Conservation (phyloP, 1,140 invertebrate genomes). For the Calliphora vicina region DNA sequence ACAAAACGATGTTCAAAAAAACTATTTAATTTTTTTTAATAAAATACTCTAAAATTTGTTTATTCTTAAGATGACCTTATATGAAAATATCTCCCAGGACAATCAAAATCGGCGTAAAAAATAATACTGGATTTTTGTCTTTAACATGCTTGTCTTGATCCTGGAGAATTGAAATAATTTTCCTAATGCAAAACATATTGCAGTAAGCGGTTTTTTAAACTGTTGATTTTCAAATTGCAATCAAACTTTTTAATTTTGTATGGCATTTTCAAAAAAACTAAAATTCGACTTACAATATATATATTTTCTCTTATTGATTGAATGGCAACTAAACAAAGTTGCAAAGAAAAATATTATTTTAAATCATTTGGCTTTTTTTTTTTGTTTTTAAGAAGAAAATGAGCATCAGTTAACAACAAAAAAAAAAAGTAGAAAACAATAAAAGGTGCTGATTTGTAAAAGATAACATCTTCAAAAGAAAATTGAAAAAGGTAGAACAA, state of each 20-base stretch:
- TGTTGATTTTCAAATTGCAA: neutral
- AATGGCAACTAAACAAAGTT: neutral
- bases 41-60: no score
- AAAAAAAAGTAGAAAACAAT: neutral
- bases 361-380: neutral
- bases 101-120: no score
- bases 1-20: no score
- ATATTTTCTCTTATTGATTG: no score
- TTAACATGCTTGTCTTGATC: no score
- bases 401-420: neutral
- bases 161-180: no score
- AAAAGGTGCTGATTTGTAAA: neutral
- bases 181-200: no score
- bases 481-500: neutral
- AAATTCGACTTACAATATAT: neutral
- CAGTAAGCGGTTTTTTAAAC: no score
- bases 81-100: no score
- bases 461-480: neutral
- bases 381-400: neutral
- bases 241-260: neutral
- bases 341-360: neutral
- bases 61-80: no score
- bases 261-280: neutral
- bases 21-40: no score
- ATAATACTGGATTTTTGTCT: no score